Evolutionary conservation across 1,140 invertebrate genomes (phyloP), one percentile per base, ranked within the genome.

Genomic region (Lerema accius): DNA sequence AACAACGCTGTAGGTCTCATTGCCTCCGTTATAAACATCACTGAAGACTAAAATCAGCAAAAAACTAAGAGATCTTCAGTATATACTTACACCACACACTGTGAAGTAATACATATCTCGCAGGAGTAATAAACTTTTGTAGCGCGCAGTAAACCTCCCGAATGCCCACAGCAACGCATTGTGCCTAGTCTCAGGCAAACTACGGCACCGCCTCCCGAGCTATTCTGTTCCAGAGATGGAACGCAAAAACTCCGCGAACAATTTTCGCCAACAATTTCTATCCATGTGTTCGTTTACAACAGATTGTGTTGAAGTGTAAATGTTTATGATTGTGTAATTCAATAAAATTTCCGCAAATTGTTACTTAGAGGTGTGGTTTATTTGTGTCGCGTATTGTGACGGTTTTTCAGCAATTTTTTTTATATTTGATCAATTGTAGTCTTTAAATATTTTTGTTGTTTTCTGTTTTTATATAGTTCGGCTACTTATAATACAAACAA

Each of bases 81-180:
- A 23, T 17, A 46, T 1, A 10, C 28, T 11, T 63, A 35, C 37
- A 66, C 75, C 75, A 71, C 40, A 39, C 58, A 56, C 37, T 16
- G 65, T 53, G 26, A 67, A 23, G 26, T 48, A 49, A 69, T 63
- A 62, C 65, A 70, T 70, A 76, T 76, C 73, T 70, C 65, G 64
- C 55, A 63, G 53, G 50, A 62, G 79, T 70, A 80, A 80, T 82
- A 84, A 79, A 77, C 60, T 71, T 73, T 77, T 73, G 71, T 71
- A 64, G 77, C 67, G 55, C 70, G 67, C 64, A 63, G 61, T 79
- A 73, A 80, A 79, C 53, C 66, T 56, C 46, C 14, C 53, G 17
- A 28, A 35, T 63, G 68, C 77, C 73, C 56, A 14, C 56, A 76
- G 79, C 72, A 46, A 50, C 39, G 69, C 69, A 78, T 78, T 75